phyloP scores from a whole-genome alignment of 2,113 vertebrate species.

The Toxostoma redivivum region DNA sequence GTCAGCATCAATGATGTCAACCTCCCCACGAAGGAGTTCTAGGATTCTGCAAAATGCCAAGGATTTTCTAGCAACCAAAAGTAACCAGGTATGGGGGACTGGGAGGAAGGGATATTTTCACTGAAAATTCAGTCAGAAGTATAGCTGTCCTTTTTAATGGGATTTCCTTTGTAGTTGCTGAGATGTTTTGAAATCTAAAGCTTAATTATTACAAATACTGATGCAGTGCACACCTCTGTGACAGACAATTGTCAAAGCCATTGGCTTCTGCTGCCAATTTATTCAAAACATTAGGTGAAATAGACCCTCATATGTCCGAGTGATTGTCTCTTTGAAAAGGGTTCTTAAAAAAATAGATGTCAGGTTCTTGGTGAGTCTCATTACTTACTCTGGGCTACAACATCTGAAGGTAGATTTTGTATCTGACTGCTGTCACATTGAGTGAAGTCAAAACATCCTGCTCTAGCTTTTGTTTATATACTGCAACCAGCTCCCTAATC shows the following conservation, averaged over 20 bases:
- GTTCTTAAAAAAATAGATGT: constrained; percentile 40
- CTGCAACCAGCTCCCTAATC: neutral
- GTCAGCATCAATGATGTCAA: neutral
- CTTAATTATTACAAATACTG: constrained; percentile 46
- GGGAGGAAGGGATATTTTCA: neutral
- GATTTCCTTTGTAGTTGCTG: constrained; percentile 34
- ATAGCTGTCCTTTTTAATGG: constrained; percentile 20
- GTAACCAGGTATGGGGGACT: neutral
- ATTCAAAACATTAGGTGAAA: constrained; percentile 19
- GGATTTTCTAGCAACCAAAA: constrained; percentile 6
- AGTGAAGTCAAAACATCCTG: constrained; percentile 27
- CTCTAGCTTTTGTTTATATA: neutral
- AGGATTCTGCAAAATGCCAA: constrained; percentile 13
- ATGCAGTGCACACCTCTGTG: constrained; percentile 17
- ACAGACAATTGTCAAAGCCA: constrained; percentile 30
- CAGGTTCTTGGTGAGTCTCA: neutral
- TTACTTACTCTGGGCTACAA: constrained; percentile 40
- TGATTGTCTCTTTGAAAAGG: constrained; percentile 32
- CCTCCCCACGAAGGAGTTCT: rapidly evolving
- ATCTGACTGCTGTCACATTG: constrained; percentile 38
- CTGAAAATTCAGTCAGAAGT: neutral
- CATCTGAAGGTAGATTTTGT: constrained; percentile 12
- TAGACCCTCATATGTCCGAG: constrained; percentile 20
- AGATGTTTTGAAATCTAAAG: constrained; percentile 44
- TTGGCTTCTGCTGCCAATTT: neutral